Evolutionary conservation across 2,797 vertebrate species (phyloP).

Genomic region (Novumbra hubbsi): DNA sequence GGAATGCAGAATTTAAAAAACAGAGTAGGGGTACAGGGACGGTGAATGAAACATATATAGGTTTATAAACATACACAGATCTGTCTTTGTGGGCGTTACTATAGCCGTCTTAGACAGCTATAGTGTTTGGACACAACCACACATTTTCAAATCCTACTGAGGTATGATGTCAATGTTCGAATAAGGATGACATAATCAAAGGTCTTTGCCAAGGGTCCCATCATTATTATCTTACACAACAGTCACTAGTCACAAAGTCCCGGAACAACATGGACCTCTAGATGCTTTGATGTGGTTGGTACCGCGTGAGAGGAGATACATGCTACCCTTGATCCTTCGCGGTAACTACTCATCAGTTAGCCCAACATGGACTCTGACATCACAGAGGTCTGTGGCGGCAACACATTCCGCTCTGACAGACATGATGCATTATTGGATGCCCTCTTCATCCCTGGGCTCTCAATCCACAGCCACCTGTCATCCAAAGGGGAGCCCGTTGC

Average conservation of each 20-base stretch:
- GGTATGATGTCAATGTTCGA: neutral
- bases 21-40: neutral
- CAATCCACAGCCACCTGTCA: constrained; percentile 3
- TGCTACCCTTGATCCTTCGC: constrained; percentile 5
- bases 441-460: neutral
- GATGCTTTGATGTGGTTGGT: neutral
- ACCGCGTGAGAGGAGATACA: neutral
- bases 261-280: neutral
- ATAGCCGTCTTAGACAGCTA: too few relatives aligned
- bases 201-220: neutral
- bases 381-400: neutral
- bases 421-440: constrained; percentile 15
- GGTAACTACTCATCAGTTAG: constrained; percentile 22
- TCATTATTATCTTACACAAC: neutral
- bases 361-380: constrained; percentile 11
- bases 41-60: neutral
- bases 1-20: too few relatives aligned
- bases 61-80: neutral
- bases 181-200: neutral
- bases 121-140: constrained; percentile 2
- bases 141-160: neutral
- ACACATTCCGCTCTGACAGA: constrained; percentile 25
- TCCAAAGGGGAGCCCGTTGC: neutral
- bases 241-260: neutral
- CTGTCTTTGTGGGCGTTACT: too few relatives aligned